A percentile compares a stretch with the other conserved stretches of the same genome.
Evolutionary conservation across 2,113 vertebrate genomes (phyloP).

Genomic region (Excalfactoria chinensis): DNA sequence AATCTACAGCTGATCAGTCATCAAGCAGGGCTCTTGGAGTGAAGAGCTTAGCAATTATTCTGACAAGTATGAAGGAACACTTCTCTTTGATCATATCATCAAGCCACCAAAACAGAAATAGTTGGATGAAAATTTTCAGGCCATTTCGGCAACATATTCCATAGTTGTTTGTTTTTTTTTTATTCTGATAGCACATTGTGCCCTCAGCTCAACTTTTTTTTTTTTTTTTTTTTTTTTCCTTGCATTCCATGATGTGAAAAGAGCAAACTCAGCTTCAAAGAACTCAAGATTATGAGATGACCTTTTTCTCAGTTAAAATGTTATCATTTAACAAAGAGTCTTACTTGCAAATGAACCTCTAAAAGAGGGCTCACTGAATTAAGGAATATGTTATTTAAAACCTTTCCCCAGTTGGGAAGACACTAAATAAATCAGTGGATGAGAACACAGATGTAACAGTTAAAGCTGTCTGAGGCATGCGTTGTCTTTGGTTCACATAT

Average conservation of each 20-base stretch:
- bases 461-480: background rate
- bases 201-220: background rate
- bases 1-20: background rate
- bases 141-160: background rate
- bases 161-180: background rate
- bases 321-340: background rate
- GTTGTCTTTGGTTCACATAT: too few species aligned
- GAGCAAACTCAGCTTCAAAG: background rate
- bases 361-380: background rate
- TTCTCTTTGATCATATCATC: background rate
- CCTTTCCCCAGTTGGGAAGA: background rate
- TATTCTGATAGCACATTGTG: accelerated
- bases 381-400: background rate
- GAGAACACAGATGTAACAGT: background rate
- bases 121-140: background rate
- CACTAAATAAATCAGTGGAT: background rate
- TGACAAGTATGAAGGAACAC: background rate
- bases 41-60: background rate
- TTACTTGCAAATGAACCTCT: background rate
- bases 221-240: background rate
- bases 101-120: background rate
- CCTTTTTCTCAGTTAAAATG: background rate
- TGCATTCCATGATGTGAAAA: background rate
- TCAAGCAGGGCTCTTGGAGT: background rate
- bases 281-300: background rate